Percentiles rank a stretch among this genome's conserved stretches.
These are phyloP conservation scores for Pithys albifrons DNA, from an alignment of 2,113 vertebrate species.

Conservation along the genomic window DNA sequence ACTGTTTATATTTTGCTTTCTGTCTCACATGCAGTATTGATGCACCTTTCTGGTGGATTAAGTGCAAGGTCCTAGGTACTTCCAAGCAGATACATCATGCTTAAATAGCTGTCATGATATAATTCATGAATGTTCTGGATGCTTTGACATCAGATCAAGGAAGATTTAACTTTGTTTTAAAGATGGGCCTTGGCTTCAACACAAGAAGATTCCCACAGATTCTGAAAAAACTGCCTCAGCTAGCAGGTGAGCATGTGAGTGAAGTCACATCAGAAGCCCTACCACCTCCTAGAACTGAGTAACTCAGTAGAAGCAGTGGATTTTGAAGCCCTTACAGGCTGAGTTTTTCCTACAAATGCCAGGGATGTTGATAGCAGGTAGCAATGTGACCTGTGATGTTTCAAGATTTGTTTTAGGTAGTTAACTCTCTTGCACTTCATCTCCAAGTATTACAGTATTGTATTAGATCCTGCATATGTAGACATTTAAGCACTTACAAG, in stretches of 20 bases:
- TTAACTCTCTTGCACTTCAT: background rate
- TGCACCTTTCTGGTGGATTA: background rate
- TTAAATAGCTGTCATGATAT: background rate
- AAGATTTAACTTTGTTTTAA: background rate
- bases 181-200: background rate
- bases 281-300: background rate
- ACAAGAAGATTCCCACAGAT: background rate
- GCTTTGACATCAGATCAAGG: background rate
- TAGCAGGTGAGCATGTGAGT: accelerated
- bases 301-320: background rate
- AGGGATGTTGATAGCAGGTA: background rate
- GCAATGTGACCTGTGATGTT: background rate
- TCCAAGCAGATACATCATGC: background rate
- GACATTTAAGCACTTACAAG: background rate
- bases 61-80: background rate
- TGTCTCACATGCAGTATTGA: background rate
- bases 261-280: background rate
- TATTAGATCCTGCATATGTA: background rate
- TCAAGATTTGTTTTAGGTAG: background rate
- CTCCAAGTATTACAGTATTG: background rate
- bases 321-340: background rate
- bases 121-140: background rate
- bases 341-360: background rate
- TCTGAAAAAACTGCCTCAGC: background rate
- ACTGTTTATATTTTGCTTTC: background rate